These are phyloP conservation scores for Buceros bicornis DNA, from an alignment of 2,797 vertebrate species.

Conservation along the genomic window DNA sequence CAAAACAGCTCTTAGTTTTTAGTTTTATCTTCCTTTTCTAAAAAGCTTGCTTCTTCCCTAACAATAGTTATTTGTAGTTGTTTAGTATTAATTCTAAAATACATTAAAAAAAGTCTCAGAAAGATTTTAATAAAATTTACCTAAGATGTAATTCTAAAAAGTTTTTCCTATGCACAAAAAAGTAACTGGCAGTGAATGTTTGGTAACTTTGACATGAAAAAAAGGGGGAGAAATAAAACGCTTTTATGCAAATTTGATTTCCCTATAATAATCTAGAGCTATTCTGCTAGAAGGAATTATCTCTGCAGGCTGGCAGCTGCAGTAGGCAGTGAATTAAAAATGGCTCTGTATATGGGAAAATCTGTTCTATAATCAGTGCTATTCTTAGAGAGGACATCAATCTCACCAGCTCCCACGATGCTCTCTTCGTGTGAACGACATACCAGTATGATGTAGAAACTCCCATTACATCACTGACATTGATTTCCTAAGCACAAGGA, in stretches of 20 bases:
- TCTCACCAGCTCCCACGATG: conserved; percentile 79
- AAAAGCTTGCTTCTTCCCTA: neutral
- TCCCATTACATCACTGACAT: conserved; percentile 80
- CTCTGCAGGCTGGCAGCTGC: conserved; percentile 85
- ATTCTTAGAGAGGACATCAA: conserved; percentile 86
- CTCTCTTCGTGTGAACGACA: conserved; percentile 76
- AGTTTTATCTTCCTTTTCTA: neutral
- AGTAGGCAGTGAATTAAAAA: conserved; percentile 89
- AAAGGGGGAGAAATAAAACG: conserved; percentile 77
- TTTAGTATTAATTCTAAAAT: neutral
- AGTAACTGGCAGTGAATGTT: conserved; percentile 78
- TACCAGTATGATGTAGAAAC: conserved; percentile 78
- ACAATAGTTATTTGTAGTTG: neutral
- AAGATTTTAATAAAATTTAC: conserved; percentile 37
- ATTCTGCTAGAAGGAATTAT: conserved; percentile 87
- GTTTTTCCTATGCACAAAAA: conserved; percentile 57
- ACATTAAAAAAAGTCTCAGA: neutral
- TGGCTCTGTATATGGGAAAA: conserved; percentile 86
- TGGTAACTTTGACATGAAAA: conserved; percentile 78
- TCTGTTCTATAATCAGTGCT: conserved; percentile 86
- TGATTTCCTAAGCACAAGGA: conserved; percentile 47
- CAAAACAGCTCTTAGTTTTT: neutral
- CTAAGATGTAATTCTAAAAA: conserved; percentile 47
- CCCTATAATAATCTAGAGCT: conserved; percentile 86
- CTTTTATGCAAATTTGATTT: conserved; percentile 89